Base-by-base conservation (phyloP, 2,797 vertebrate genomes). In the Choloepus didactylus region DNA sequence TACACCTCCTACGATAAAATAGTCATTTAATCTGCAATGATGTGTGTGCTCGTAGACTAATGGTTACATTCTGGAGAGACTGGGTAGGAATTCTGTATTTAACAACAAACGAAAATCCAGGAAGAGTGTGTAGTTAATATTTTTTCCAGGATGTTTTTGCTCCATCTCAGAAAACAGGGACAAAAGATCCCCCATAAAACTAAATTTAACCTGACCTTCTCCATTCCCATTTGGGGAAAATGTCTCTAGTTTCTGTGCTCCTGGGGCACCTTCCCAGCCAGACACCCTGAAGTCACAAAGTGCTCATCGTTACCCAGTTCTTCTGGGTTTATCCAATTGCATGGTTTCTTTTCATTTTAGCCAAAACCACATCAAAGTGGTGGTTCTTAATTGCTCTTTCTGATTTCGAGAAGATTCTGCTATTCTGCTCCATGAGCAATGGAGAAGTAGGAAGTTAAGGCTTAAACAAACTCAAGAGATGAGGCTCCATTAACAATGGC, bases 141-240 rank as follows among this genome's bases (percentile, higher is more conserved):
- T 87, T 89, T 89, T 81, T 81, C 23, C 64, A 18, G 93, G 84
- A 79, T 76, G 56, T 44, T 87, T 91, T 88, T 19, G 66, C 51
- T 89, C n/a, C 70, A 1, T 35, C 19, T 72, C 62, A 27, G 69
- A 79, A 87, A 83, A 70, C 9, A 35, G 9, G 73, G 84, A n/a
- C 56, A 14, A 82, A 31, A 19, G 10, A 9, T 9, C 41, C 73
- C 80, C 76, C 44, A 23, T 66, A 21, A 88, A 56, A 69, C 73
- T 64, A 81, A 77, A n/a, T 80, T 35, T 38, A n/a, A 41, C 10
- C 25, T 11, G 44, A 59, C 44, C 76, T 80, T 86, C 29, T 21
- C 44, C 59, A 69, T 56, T 44, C 56, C 89, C 12, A 38, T 23
- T 54, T n/a, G 2, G 44, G 41, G 60, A 70, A 70, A 62, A 56